phyloP scores from a whole-genome alignment of 2,797 vertebrate species.

The Manis pentadactyla region DNA sequence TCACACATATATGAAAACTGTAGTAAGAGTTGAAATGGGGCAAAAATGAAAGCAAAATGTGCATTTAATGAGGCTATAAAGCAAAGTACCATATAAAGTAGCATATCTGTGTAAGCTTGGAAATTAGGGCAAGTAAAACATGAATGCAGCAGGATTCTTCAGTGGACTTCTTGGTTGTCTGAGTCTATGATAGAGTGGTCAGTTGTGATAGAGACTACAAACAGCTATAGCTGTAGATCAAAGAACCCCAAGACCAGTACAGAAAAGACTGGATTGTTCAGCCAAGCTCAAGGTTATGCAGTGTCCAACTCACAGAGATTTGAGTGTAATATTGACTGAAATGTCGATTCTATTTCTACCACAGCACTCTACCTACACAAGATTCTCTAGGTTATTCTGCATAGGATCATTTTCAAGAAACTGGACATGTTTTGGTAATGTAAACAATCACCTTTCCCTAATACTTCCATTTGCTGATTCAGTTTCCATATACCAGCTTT shows the following conservation, averaged over 20 bases:
- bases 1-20: background rate
- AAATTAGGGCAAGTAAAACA: background rate
- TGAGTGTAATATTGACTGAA: background rate
- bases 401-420: background rate
- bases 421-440: background rate
- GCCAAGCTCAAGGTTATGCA: constrained; percentile 10
- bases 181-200: background rate
- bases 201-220: background rate
- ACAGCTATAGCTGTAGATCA: background rate
- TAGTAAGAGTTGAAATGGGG: background rate
- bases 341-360: background rate
- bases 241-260: background rate
- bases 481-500: background rate
- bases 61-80: background rate
- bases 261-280: background rate
- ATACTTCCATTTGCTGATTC: background rate
- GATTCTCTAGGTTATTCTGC: background rate
- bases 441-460: background rate
- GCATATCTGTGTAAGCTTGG: background rate
- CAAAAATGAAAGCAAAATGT: constrained; percentile 28
- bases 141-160: background rate
- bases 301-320: background rate
- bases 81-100: background rate
- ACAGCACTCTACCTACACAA: background rate
- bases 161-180: background rate